Conservation (phyloP, 2,888 invertebrate species). For the Synergus umbraculus region DNA sequence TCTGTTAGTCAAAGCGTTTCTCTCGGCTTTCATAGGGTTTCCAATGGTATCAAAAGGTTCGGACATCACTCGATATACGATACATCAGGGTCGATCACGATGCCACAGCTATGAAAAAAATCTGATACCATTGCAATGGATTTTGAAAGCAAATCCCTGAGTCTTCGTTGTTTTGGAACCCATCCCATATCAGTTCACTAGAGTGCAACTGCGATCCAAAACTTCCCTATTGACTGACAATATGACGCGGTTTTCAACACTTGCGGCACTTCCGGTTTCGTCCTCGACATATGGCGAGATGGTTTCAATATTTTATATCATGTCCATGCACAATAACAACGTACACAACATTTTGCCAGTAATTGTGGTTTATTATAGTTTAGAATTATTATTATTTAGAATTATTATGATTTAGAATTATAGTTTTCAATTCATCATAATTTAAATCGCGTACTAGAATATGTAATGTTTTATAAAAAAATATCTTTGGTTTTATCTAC, state of each 20-base stretch:
- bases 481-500: too few relatives aligned
- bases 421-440: too few relatives aligned
- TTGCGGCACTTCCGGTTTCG: not conserved
- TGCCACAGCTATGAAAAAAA: not conserved
- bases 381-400: too few relatives aligned
- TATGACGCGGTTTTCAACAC: not conserved
- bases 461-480: too few relatives aligned
- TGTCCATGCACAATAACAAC: not conserved
- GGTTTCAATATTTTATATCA: not conserved
- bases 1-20: not conserved
- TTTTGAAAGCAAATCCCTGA: slow-evolving; percentile 2
- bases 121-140: not conserved
- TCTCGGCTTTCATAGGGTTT: slow-evolving; percentile 8
- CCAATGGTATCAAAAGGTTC: slow-evolving; percentile 1
- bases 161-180: not conserved
- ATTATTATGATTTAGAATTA: too few relatives aligned
- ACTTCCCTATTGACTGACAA: not conserved
- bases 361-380: not conserved
- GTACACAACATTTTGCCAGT: not conserved
- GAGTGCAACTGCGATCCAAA: not conserved
- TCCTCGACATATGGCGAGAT: slow-evolving; percentile 1
- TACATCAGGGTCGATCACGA: not conserved
- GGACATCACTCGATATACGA: not conserved
- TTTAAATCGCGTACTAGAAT: too few relatives aligned
- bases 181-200: not conserved